These are phyloP conservation scores for Anoplolepis gracilipes DNA, from an alignment of 1,140 invertebrate species.

Conservation along the genomic window DNA sequence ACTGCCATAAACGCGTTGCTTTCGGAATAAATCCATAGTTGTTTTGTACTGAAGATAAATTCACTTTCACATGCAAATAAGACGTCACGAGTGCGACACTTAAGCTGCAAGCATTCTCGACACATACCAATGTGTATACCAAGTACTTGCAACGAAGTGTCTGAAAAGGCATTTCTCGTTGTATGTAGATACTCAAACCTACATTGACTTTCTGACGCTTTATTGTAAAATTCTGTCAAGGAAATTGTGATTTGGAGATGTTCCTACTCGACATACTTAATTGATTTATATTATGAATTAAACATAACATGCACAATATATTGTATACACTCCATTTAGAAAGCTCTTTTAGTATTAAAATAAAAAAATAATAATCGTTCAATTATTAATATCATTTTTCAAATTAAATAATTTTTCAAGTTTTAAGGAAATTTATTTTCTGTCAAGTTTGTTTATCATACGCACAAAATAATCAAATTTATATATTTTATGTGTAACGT, in stretches of 20 bases:
- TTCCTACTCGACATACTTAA: not conserved
- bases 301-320: not conserved
- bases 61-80: constrained; percentile 68
- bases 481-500: not conserved
- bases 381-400: too few relatives aligned
- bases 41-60: constrained; percentile 60
- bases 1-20: constrained; percentile 48
- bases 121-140: constrained; percentile 5
- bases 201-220: constrained; percentile 1
- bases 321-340: not conserved
- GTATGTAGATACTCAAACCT: not conserved
- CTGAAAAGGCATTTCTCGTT: not conserved
- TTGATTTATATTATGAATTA: not conserved
- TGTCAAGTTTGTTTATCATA: not conserved
- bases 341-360: not conserved
- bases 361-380: not conserved
- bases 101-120: constrained; percentile 37
- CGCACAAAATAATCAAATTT: not conserved
- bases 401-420: constrained; percentile 1
- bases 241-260: not conserved
- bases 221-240: not conserved
- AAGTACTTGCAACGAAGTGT: not conserved
- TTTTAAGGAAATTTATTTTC: not conserved
- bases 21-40: not conserved
- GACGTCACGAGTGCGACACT: constrained; percentile 65